Percentiles rank a stretch among this genome's conserved stretches.
phyloP scores from a whole-genome alignment of 2,888 invertebrate species.

The Gymnosoma rotundatum region DNA sequence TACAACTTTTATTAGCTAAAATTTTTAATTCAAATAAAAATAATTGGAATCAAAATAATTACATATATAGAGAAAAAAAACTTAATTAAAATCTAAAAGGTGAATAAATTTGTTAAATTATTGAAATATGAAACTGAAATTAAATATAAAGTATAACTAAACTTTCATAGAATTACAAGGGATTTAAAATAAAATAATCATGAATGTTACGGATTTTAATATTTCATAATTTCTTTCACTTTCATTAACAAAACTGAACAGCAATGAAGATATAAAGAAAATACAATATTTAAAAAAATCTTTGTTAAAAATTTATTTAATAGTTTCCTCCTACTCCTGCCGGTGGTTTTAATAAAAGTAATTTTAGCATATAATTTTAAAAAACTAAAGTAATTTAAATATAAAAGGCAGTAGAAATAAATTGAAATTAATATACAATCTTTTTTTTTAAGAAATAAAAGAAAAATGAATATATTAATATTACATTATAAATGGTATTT shows the following conservation, averaged over 20 bases:
- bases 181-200: slow-evolving; percentile 41
- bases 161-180: slow-evolving; percentile 57
- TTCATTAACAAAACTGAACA: neutral
- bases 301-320: slow-evolving; percentile 9
- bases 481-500: slow-evolving; percentile 65
- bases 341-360: slow-evolving; percentile 45
- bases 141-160: slow-evolving; percentile 21
- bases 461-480: slow-evolving; percentile 46
- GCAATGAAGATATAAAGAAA: neutral
- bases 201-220: slow-evolving; percentile 32
- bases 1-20: slow-evolving; percentile 59
- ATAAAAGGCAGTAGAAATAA: slow-evolving; percentile 52
- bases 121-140: slow-evolving; percentile 38
- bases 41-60: slow-evolving; percentile 45
- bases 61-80: neutral
- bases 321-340: slow-evolving; percentile 56
- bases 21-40: slow-evolving; percentile 51
- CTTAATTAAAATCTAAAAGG: neutral
- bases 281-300: neutral
- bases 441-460: slow-evolving; percentile 54
- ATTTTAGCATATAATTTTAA: slow-evolving; percentile 20
- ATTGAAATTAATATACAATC: slow-evolving; percentile 37
- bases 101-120: slow-evolving; percentile 39
- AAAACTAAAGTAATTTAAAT: slow-evolving; percentile 15
- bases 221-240: neutral